Base-by-base conservation (phyloP, 23 tunicate species). In the Clavelina lepadiformis region DNA sequence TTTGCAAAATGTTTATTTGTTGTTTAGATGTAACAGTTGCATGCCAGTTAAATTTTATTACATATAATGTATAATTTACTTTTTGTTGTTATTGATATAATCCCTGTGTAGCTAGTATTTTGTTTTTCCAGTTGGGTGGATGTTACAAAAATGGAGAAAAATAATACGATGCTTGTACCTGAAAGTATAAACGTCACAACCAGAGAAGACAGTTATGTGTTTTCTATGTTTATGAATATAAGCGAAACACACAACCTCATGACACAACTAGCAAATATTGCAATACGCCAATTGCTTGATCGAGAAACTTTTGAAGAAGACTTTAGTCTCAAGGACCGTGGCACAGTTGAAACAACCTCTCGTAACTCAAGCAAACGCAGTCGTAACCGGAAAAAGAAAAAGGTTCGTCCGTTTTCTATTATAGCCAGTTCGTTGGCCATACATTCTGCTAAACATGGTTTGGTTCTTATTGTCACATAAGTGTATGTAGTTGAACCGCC, bases 231-330 rank as follows among this genome's bases (percentile, higher is more conserved):
- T 55, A 64, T 86, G 74, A 77, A 86, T 46, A 68, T 80, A 32
- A 61, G 55, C 23, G 99, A 94, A 58, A 88, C 99, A 1, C 81
- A 86, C 63, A 65, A 74, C 46, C 46, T 89, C 2, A 89, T 89
- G 89, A 72, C 72, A 22, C 99, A 94, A 54, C 95, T 94, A 51
- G 95, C 99, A 53, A 88, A 94, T 71, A 79, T 94, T 25, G 94
- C 99, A 1, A 83, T 88, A 28, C 77, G 99, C 3, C 77, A 94
- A 35, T 55, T 94, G n/a, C 71, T 94, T 24, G 95, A 94, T 69
- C 68, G 83, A 0, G 99, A 82, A 49, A 49, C 56, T 31, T 72
- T 72, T 69, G 78, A 86, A 65, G 85, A 72, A 58, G 85, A 86
- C 50, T n/a, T 30, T 18, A 63, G 80, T 22, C 3, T 77, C 18